Base-by-base conservation (phyloP, 2,888 invertebrate genomes). In the Teinopalpus imperialis region DNA sequence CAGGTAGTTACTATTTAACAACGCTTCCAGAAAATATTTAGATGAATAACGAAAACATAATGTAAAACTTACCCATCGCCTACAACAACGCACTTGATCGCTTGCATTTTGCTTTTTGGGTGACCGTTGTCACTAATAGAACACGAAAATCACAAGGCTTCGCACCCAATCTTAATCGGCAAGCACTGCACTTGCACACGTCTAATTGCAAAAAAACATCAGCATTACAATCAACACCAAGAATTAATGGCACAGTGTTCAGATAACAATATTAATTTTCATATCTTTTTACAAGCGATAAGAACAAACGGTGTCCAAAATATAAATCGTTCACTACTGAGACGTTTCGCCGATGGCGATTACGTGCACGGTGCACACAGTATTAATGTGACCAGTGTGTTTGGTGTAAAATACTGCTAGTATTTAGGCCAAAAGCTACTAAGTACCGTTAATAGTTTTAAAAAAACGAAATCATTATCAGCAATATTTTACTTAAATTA, bases 11-110 rank as follows among this genome's bases (percentile, higher is more conserved):
- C 65, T 59, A 60, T 60, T 54, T 62, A 65, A 66, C 66, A n/a
- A n/a, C n/a, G 52, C 62, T 54, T 63, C 55, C 54, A 70, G 69
- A 48, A 59, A 69, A 65, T 62, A 57, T 48, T 46, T 41, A 43
- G 27, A 49, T 27, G 41, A 20, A 12, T 31, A 39, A 23, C n/a
- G n/a, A n/a, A n/a, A n/a, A n/a, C n/a, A 20, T 35, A 32, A 24
- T 31, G 31, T 29, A 26, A 41, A 69, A 92, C 95, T 93, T 90
- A 96, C 97, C 97, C 98, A 88, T 98, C 98, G 66, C 98, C 98
- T 63, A 98, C 98, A 62, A 99, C 99, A 68, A 99, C 99, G 92
- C 99, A 99, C 90, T 99, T 99, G 81, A 99, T 99, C 66, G 98
- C 98, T 90, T 99, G 99, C 98, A 98, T 98, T 67, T 69, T 69